Percentiles rank a stretch among this genome's conserved stretches.
phyloP scores from a whole-genome alignment of 2,888 invertebrate genomes.

The Platynereis dumerilii region DNA sequence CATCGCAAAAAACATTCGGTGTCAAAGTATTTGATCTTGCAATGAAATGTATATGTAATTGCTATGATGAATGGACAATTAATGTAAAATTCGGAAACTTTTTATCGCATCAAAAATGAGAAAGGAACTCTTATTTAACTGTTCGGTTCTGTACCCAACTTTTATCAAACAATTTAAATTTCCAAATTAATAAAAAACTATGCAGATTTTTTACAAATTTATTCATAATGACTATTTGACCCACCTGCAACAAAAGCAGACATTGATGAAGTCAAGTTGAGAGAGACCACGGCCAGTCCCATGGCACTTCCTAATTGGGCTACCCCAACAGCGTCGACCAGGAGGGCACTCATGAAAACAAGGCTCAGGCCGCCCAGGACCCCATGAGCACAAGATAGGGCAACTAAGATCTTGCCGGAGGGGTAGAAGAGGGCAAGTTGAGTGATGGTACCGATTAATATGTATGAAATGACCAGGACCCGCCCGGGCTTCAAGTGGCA shows the following conservation, averaged over 20 bases:
- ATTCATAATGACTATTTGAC: too few relatives aligned
- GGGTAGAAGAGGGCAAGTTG: constrained; percentile 16
- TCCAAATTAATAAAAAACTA: too few relatives aligned
- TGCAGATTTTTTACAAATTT: too few relatives aligned
- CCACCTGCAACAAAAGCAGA: constrained; percentile 12
- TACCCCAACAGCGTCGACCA: not conserved
- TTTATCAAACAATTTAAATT: too few relatives aligned
- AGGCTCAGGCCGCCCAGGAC: constrained; percentile 8
- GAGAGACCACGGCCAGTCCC: constrained; percentile 16
- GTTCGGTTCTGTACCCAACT: too few relatives aligned
- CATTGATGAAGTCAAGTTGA: constrained; percentile 1
- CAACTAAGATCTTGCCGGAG: not conserved
- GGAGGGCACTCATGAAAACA: constrained; percentile 9
- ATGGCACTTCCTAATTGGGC: constrained; percentile 11
- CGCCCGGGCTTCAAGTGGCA: not conserved
- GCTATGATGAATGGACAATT: too few relatives aligned
- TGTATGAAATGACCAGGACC: constrained; percentile 9
- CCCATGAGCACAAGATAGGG: constrained; percentile 6
- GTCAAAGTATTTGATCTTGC: too few relatives aligned
- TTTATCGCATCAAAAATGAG: too few relatives aligned
- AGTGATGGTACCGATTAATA: constrained; percentile 3
- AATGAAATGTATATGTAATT: too few relatives aligned
- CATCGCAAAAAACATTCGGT: too few relatives aligned
- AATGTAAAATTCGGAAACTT: too few relatives aligned
- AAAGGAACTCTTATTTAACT: too few relatives aligned